phyloP scores from a whole-genome alignment of 2,888 invertebrate genomes.

The Tenthredo distinguenda region DNA sequence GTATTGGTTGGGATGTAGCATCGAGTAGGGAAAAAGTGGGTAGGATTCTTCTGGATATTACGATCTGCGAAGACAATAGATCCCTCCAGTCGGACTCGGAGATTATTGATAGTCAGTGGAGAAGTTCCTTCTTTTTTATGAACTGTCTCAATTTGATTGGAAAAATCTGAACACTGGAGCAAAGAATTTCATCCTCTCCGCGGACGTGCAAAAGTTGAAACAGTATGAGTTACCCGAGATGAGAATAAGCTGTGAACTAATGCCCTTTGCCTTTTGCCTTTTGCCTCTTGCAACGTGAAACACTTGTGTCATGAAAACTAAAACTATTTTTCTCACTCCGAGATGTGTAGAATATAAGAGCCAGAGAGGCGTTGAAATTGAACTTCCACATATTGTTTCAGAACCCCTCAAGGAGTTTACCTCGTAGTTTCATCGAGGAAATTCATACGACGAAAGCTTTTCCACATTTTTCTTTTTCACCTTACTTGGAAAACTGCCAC shows the following conservation, averaged over 20 bases:
- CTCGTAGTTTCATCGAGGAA: neutral
- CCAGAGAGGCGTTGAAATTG: neutral
- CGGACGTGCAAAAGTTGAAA: neutral
- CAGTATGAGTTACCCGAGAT: neutral
- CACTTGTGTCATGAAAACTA: too few relatives aligned
- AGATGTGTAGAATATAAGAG: neutral
- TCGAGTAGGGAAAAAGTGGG: neutral
- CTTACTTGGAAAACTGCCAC: neutral
- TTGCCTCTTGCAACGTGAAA: too few relatives aligned
- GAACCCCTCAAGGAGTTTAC: neutral
- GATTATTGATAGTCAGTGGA: slow-evolving; percentile 13
- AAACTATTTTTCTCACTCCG: neutral
- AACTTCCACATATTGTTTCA: neutral
- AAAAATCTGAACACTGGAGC: neutral
- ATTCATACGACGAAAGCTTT: too few relatives aligned
- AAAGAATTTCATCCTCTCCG: neutral
- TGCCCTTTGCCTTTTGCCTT: too few relatives aligned
- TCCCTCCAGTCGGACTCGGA: neutral
- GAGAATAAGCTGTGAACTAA: neutral
- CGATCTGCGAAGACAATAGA: slow-evolving; percentile 23
- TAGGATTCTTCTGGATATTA: slow-evolving; percentile 25
- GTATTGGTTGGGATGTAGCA: neutral
- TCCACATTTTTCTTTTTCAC: neutral
- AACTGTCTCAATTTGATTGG: slow-evolving; percentile 9
- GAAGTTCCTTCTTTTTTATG: neutral